Evolutionary conservation across 2,797 vertebrate genomes (phyloP).

Genomic region (Zenarchopterus dispar): DNA sequence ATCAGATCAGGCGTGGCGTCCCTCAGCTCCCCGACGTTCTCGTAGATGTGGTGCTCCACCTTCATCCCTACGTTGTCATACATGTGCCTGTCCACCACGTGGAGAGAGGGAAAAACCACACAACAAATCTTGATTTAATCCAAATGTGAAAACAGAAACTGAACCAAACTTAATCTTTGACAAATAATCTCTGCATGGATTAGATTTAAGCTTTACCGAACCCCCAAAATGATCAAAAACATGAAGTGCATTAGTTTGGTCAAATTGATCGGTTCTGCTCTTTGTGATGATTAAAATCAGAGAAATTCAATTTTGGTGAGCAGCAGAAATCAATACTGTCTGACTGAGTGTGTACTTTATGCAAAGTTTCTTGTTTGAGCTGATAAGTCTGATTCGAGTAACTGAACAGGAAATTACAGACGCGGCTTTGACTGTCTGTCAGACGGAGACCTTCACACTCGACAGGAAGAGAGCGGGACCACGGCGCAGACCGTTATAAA

Average conservation of each 20-base stretch:
- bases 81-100: constrained; percentile 65
- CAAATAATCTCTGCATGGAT: constrained; percentile 25
- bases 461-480: neutral
- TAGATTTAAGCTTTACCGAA: constrained; percentile 35
- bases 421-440: neutral
- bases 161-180: constrained; percentile 34
- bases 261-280: constrained; percentile 28
- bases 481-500: neutral
- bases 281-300: constrained; percentile 27
- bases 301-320: constrained; percentile 21
- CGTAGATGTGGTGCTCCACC: constrained; percentile 73
- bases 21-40: constrained; percentile 78
- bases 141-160: constrained; percentile 34
- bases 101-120: neutral
- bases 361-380: constrained; percentile 14
- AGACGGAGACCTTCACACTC: neutral
- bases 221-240: constrained; percentile 33
- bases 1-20: constrained; percentile 89
- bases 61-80: constrained; percentile 76
- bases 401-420: too few relatives aligned
- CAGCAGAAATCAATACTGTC: constrained; percentile 27
- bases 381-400: constrained; percentile 1
- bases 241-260: constrained; percentile 15
- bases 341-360: constrained; percentile 39
- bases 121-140: constrained; percentile 28